phyloP scores from a whole-genome alignment of 2,888 invertebrate genomes.

The Brachypalpus laphriformis region DNA sequence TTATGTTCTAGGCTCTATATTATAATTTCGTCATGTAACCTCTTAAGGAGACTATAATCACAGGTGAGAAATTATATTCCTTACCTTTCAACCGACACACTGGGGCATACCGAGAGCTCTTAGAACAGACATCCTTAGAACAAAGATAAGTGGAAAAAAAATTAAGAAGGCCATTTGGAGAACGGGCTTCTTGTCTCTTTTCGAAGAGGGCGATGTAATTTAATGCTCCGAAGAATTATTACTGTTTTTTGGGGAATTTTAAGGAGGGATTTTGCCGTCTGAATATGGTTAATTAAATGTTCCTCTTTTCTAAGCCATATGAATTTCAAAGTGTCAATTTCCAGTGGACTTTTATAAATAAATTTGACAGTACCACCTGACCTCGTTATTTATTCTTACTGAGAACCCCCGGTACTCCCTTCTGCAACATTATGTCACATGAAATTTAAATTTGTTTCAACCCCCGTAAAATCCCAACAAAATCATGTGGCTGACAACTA shows the following conservation, averaged over 20 bases:
- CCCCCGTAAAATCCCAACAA: slow-evolving; percentile 1
- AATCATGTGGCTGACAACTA: slow-evolving; percentile 54
- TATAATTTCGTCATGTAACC: slow-evolving; percentile 35
- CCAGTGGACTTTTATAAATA: slow-evolving; percentile 23
- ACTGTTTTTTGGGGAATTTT: slow-evolving; percentile 6
- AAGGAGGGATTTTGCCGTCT: slow-evolving; percentile 1
- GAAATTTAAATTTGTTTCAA: slow-evolving; percentile 55
- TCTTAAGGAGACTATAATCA: slow-evolving; percentile 46
- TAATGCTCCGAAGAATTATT: slow-evolving; percentile 46
- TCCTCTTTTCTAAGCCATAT: slow-evolving; percentile 12
- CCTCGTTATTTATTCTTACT: slow-evolving; percentile 24
- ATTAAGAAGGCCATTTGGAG: slow-evolving; percentile 28
- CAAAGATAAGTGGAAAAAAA: slow-evolving; percentile 28
- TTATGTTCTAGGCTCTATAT: slow-evolving; percentile 19
- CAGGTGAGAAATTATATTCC: slow-evolving; percentile 40
- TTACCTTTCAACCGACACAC: too few species aligned
- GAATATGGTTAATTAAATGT: slow-evolving; percentile 20
- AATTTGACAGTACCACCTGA: slow-evolving; percentile 25
- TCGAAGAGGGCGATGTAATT: slow-evolving; percentile 1
- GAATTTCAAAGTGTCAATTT: slow-evolving; percentile 17
- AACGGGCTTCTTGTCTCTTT: too few species aligned
- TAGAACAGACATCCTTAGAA: not conserved
- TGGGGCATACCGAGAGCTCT: too few species aligned
- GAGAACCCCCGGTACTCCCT: not conserved
- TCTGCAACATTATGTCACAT: slow-evolving; percentile 13